phyloP scores from a whole-genome alignment of 1,140 invertebrate species.

The Leguminivora glycinivorella region DNA sequence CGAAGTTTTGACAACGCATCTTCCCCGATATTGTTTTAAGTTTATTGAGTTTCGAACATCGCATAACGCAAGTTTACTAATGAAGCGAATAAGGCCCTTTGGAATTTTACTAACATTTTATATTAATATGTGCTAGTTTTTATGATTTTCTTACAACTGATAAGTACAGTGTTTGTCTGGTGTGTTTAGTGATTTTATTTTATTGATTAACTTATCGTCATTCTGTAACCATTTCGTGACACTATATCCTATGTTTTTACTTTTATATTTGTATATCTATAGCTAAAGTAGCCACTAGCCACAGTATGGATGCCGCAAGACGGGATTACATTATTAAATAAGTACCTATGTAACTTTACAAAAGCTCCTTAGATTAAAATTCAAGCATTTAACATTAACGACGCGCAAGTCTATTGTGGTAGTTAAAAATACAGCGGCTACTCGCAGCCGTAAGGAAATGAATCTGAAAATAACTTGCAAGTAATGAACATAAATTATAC shows the following conservation, averaged over 20 bases:
- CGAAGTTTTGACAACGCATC: slow-evolving; percentile 68
- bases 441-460: slow-evolving; percentile 43
- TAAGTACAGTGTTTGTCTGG: too few species aligned
- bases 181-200: too few species aligned
- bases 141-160: background rate
- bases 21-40: slow-evolving; percentile 69
- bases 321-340: background rate
- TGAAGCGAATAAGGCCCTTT: slow-evolving; percentile 44
- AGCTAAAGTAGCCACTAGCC: too few species aligned
- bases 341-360: background rate
- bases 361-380: background rate
- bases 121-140: background rate
- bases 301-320: too few species aligned
- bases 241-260: too few species aligned
- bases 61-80: slow-evolving; percentile 64
- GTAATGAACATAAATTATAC: slow-evolving; percentile 45
- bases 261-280: too few species aligned
- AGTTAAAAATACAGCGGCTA: slow-evolving; percentile 31
- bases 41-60: slow-evolving; percentile 68
- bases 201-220: too few species aligned
- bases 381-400: background rate
- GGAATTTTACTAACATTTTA: background rate
- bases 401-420: slow-evolving; percentile 34
- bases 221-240: too few species aligned
- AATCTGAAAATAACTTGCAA: slow-evolving; percentile 44